These are phyloP conservation scores for Apamea sordens DNA, from an alignment of 2,888 invertebrate genomes.

Conservation along the genomic window DNA sequence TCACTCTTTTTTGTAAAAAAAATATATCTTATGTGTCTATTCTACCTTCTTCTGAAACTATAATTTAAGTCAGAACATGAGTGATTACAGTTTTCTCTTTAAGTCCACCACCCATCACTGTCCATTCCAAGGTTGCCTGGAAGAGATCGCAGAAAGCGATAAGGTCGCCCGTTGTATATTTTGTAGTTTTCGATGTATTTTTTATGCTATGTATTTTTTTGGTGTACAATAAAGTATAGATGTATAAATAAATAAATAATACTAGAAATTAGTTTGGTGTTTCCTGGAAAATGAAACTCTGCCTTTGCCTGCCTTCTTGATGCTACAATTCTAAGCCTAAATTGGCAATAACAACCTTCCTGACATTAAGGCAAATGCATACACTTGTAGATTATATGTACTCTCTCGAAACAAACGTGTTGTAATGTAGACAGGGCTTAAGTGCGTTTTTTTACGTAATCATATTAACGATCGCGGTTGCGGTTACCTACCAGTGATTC, in stretches of 20 bases:
- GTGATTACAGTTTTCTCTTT: not conserved
- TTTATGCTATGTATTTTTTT: too few relatives aligned
- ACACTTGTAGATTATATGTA: not conserved
- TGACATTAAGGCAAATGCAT: conserved; percentile 16
- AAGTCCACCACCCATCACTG: not conserved
- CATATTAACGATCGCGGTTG: conserved; percentile 36
- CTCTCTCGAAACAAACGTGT: not conserved
- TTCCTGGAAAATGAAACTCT: not conserved
- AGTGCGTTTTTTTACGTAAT: conserved; percentile 26
- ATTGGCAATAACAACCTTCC: conserved; percentile 12
- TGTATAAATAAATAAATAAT: too few relatives aligned
- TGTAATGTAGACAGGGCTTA: conserved; percentile 28
- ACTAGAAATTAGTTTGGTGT: not conserved
- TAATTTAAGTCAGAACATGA: not conserved
- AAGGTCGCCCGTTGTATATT: too few relatives aligned
- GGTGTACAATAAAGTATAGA: too few relatives aligned
- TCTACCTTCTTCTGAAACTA: not conserved
- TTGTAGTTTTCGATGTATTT: too few relatives aligned
- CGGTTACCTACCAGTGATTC: conserved; percentile 47
- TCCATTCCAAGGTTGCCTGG: too few relatives aligned
- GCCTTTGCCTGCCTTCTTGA: too few relatives aligned
- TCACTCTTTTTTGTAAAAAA: not conserved
- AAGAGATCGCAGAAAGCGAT: too few relatives aligned
- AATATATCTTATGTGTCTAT: not conserved
- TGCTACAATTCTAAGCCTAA: not conserved